Conservation (phyloP, 1,140 invertebrate species). For the Latrodectus geometricus region DNA sequence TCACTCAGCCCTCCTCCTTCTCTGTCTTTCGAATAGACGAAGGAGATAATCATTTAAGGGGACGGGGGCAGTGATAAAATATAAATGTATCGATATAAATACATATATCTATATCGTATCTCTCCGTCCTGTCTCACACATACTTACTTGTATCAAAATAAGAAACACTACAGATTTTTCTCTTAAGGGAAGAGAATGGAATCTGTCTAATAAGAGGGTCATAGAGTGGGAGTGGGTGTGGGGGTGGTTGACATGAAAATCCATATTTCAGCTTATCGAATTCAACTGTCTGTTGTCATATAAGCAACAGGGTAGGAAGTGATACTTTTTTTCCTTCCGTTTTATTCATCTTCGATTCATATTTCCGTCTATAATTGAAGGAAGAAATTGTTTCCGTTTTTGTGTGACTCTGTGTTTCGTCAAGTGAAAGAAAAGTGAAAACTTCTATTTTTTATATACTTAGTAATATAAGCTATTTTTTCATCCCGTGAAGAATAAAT, state of each 20-base stretch:
- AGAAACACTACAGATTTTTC: constrained; percentile 7
- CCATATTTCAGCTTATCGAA: constrained; percentile 36
- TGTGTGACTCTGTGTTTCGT: too few relatives aligned
- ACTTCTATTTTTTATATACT: too few relatives aligned
- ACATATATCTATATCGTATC: constrained; percentile 2
- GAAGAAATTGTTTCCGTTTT: too few relatives aligned
- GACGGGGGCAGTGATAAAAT: constrained; percentile 11
- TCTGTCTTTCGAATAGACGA: too few relatives aligned
- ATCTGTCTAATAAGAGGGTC: constrained; percentile 23
- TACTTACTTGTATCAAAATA: constrained; percentile 10
- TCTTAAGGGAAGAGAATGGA: constrained; percentile 8
- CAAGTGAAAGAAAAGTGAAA: too few relatives aligned
- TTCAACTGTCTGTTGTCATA: constrained; percentile 24
- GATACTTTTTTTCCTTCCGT: too few relatives aligned
- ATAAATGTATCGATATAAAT: constrained; percentile 20
- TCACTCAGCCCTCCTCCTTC: constrained; percentile 12
- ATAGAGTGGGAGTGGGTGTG: not conserved
- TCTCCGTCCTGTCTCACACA: not conserved
- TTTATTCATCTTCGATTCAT: too few relatives aligned
- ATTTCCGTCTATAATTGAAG: too few relatives aligned
- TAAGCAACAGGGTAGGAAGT: constrained; percentile 3
- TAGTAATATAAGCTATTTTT: too few relatives aligned
- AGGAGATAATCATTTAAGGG: constrained; percentile 26
- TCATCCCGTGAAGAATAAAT: too few relatives aligned
- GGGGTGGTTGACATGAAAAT: constrained; percentile 19